Percentiles rank a stretch among this genome's conserved stretches.
phyloP scores from a whole-genome alignment of 2,113 vertebrate genomes.

The Colossoma macropomum region DNA sequence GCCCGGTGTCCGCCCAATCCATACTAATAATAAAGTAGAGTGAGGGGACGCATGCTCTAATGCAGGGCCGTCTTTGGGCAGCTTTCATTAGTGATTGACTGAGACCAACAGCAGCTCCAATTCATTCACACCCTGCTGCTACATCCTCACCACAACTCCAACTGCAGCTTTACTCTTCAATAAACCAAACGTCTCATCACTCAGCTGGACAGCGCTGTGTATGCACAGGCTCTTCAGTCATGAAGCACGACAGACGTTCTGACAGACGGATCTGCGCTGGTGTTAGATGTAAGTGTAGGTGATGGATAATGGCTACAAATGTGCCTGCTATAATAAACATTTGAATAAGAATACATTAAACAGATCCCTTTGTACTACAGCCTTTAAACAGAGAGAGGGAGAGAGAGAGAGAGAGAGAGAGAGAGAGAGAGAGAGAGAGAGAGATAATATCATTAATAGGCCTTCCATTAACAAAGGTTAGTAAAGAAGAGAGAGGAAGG shows the following conservation, averaged over 20 bases:
- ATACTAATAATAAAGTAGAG: constrained; percentile 60
- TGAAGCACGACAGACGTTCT: neutral
- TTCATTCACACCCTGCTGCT: neutral
- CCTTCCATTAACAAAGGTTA: neutral
- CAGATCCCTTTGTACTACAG: neutral
- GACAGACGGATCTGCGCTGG: neutral
- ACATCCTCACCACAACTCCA: neutral
- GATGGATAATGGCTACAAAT: constrained; percentile 1
- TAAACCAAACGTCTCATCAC: neutral
- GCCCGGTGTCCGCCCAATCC: constrained; percentile 26
- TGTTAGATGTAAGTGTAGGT: neutral
- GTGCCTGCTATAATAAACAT: neutral
- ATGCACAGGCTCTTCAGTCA: neutral
- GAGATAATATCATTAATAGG: neutral
- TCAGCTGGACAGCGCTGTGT: neutral
- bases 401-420: neutral
- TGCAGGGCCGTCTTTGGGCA: constrained; percentile 49
- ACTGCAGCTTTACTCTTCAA: neutral
- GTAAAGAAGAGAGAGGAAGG: neutral
- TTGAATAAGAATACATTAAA: neutral
- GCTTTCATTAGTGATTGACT: constrained; percentile 40
- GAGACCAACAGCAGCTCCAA: constrained; percentile 39
- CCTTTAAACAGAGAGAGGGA: neutral
- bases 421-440: neutral
- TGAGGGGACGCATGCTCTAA: neutral